These are phyloP conservation scores for Hemibagrus wyckioides DNA, from an alignment of 2,113 vertebrate genomes.

Conservation along the genomic window DNA sequence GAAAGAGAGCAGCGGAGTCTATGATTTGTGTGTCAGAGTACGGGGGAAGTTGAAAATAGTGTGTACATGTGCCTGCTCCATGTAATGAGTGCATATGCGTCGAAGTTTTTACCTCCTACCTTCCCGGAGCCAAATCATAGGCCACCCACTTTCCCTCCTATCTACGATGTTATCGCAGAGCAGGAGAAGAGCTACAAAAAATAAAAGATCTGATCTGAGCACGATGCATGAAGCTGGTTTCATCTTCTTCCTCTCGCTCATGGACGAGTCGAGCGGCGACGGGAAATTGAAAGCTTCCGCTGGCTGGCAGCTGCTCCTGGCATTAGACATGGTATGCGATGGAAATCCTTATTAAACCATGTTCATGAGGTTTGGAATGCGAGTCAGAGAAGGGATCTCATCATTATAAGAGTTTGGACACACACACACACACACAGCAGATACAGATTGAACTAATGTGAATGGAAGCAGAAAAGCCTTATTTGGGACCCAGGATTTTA, in stretches of 20 bases:
- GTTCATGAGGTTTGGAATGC: conserved; percentile 40
- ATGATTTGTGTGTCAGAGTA: conserved; percentile 31
- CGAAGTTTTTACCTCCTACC: conserved; percentile 8
- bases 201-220: not conserved
- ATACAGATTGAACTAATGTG: conserved; percentile 24
- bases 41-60: conserved; percentile 3
- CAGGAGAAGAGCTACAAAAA: conserved; percentile 14
- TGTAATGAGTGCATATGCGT: conserved; percentile 47
- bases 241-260: conserved; percentile 36
- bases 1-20: conserved; percentile 29
- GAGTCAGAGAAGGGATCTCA: conserved; percentile 25
- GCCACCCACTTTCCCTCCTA: conserved; percentile 36
- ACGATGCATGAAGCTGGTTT: conserved; percentile 4
- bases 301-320: not conserved
- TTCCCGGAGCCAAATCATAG: conserved; percentile 12
- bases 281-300: conserved; percentile 39
- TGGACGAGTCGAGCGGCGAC: not conserved
- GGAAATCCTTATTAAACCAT: conserved; percentile 38
- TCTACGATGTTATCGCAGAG: conserved; percentile 41
- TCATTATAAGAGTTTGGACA: conserved; percentile 1
- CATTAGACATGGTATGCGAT: conserved; percentile 4
- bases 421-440: not conserved
- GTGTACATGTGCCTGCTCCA: conserved; percentile 21
- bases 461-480: conserved; percentile 49
- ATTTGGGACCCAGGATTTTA: conserved; percentile 41